phyloP scores from a whole-genome alignment of 2,797 vertebrate genomes.

The Microchirus variegatus region DNA sequence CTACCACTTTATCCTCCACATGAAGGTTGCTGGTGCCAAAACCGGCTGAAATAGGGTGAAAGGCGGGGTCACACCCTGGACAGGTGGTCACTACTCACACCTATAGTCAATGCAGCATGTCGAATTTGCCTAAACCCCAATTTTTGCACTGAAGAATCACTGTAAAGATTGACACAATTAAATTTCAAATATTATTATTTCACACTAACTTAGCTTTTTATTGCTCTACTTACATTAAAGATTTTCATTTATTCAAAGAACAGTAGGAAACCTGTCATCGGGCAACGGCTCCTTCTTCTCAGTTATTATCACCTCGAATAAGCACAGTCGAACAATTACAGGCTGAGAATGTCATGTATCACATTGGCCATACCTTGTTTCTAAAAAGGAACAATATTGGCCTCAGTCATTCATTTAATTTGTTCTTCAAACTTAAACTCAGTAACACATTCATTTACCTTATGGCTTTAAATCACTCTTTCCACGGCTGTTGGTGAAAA shows the following conservation, averaged over 20 bases:
- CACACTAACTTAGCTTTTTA: conserved; percentile 3
- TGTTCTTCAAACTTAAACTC: no score
- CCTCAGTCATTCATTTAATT: neutral
- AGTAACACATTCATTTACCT: no score
- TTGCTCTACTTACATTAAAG: neutral
- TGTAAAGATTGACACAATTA: neutral
- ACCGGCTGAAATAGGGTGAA: no score
- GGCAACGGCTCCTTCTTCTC: conserved; percentile 7
- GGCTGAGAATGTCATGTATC: conserved; percentile 48
- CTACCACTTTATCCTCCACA: no score
- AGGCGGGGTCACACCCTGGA: no score
- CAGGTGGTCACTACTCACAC: no score
- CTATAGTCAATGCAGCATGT: no score
- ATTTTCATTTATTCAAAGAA: conserved; percentile 18
- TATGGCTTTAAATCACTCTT: no score
- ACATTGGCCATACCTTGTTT: conserved; percentile 14
- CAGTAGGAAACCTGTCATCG: conserved; percentile 19
- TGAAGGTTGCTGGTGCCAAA: no score
- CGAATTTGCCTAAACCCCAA: no score
- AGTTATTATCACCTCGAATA: conserved; percentile 50
- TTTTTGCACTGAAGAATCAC: conserved; percentile 1
- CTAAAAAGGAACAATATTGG: neutral
- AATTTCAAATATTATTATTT: neutral
- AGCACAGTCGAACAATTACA: conserved; percentile 30
- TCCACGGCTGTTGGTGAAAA: no score